Base-by-base conservation (phyloP, 2,888 invertebrate species). In the Oeneis ivallda region DNA sequence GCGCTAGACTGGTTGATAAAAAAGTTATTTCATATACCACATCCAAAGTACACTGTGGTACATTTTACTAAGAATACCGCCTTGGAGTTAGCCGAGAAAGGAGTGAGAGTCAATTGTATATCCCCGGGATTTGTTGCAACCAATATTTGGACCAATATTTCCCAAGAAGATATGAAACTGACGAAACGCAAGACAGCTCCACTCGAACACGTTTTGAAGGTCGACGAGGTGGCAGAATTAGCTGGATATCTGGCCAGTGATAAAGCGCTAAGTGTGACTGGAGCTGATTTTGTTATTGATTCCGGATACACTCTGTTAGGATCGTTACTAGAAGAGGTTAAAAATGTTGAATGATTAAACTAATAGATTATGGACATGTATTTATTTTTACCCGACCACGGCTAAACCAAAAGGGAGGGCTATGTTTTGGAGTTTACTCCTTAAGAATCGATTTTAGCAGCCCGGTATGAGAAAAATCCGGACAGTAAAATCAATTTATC, bases 31-130 rank as follows among this genome's bases (percentile, higher is more conserved):
- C 75, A 10, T 96, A 96, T 79, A 86, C 88, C 68, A 93, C 96
- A 91, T 94, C 95, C 32, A 96, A 96, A 84, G 89, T 95, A 37
- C n/a, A 95, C 95, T n/a, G 76, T 96, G 17, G 95, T 95, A 81
- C 96, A 96, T 78, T 93, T 96, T 71, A 96, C 96, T 1, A 88
- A 93, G 75, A 95, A 94, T 78, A 84, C 93, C 13, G 96, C 96
- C 19, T 79, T 95, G 59, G 96, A 94, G 70, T 78, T 94, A 53
- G 94, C 93, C 67, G 68, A 81, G 0, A 87, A 92, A 76, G 89
- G 82, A 47, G 93, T 96, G 1, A 85, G 96, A 65, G 95, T 95
- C 0, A 96, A 96, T 80, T 89, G 93, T 53, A 94, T 96, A 5
- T 93, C 94, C 75, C 96, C 96, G 26, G 96, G 96, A 49, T 94